A percentile compares a stretch with the other conserved stretches of the same genome.
Conservation (phyloP, 2,113 vertebrate species). For the Ranitomeya imitator region DNA sequence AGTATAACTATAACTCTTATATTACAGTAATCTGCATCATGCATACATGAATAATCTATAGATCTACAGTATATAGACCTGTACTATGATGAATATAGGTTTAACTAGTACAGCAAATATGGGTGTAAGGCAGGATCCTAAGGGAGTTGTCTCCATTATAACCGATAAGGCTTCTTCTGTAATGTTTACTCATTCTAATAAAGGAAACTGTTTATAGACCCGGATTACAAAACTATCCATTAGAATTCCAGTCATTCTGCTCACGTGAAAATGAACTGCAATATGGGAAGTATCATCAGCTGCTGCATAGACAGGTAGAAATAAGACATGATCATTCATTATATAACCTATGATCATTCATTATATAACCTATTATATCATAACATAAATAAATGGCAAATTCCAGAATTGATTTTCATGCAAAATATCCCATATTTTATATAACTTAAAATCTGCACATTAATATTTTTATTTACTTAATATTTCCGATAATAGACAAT, state of each 20-base stretch:
- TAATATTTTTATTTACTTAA: no score
- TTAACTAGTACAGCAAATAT: neutral
- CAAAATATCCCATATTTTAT: neutral
- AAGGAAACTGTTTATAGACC: neutral
- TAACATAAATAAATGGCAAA: neutral
- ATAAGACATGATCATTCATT: neutral
- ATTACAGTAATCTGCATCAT: neutral
- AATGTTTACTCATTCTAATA: neutral
- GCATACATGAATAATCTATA: neutral
- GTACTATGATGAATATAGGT: neutral
- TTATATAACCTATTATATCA: neutral
- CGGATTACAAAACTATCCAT: neutral
- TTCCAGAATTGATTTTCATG: neutral
- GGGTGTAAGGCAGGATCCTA: neutral
- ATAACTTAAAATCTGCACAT: neutral
- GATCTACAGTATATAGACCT: neutral
- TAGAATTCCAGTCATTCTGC: constrained; percentile 10
- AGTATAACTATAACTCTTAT: neutral
- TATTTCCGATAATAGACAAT: no score
- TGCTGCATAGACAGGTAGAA: neutral
- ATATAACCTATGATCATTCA: neutral
- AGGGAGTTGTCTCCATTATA: neutral
- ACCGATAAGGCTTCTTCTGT: neutral
- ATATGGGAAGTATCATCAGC: neutral
- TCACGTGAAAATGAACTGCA: neutral